phyloP scores from a whole-genome alignment of 2,888 invertebrate species.

The Nudaria mundana region DNA sequence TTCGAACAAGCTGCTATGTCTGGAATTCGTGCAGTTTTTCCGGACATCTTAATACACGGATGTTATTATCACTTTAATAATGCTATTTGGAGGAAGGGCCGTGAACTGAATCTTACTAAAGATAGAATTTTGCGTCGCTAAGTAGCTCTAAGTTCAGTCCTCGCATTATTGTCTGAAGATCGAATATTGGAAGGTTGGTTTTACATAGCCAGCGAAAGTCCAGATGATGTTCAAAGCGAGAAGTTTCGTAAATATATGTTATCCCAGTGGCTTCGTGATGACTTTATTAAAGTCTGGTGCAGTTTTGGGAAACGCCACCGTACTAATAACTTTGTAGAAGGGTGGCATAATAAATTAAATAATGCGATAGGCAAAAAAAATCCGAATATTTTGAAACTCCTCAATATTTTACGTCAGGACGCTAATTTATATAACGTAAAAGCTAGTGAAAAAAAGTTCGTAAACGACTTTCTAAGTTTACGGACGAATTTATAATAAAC shows the following conservation, averaged over 20 bases:
- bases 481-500: not conserved
- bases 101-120: constrained; percentile 5
- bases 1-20: constrained; percentile 10
- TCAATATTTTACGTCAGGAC: not conserved
- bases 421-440: too few relatives aligned
- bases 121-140: not conserved
- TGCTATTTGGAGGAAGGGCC: constrained; percentile 5
- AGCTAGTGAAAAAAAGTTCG: not conserved
- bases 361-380: not conserved
- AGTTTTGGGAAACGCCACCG: constrained; percentile 8
- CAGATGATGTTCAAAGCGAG: constrained; percentile 8
- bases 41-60: constrained; percentile 3
- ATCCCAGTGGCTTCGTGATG: constrained; percentile 5
- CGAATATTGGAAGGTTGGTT: constrained; percentile 13
- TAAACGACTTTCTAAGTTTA: constrained; percentile 7
- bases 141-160: constrained; percentile 4
- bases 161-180: constrained; percentile 10
- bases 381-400: not conserved
- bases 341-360: constrained; percentile 1
- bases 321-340: not conserved
- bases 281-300: constrained; percentile 8
- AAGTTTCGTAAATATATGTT: constrained; percentile 10
- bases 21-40: constrained; percentile 6
- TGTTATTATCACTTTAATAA: constrained; percentile 6
- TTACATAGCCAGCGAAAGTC: constrained; percentile 11